A percentile compares a stretch with the other conserved stretches of the same genome.
Evolutionary conservation across 2,113 vertebrate species (phyloP).

Genomic region (Daphoenositta chrysoptera): DNA sequence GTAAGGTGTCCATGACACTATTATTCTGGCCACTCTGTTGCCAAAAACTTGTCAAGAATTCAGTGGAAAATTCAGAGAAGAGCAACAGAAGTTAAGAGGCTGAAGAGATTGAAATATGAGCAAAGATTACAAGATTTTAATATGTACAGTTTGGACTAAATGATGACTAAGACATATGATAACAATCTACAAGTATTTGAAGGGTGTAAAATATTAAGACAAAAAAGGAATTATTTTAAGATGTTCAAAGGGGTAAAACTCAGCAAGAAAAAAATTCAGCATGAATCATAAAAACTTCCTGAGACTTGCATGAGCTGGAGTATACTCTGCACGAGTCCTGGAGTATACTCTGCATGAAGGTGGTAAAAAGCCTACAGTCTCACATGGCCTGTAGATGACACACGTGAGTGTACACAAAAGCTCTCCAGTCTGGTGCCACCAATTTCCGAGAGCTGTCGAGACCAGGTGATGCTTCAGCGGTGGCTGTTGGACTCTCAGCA

Average conservation of each 20-base stretch:
- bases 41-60: constrained; percentile 67
- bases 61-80: constrained; percentile 44
- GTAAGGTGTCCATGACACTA: constrained; percentile 59
- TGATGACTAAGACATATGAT: constrained; percentile 65
- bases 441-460: not conserved
- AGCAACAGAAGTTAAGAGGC: constrained; percentile 66
- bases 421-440: not conserved
- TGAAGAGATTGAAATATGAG: constrained; percentile 65
- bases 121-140: constrained; percentile 66
- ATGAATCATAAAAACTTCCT: constrained; percentile 26
- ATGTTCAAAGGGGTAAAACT: constrained; percentile 45
- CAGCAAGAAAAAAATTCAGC: constrained; percentile 27
- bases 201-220: constrained; percentile 61
- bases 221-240: constrained; percentile 57
- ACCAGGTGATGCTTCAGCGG: not conserved
- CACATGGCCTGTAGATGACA: not conserved
- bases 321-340: not conserved
- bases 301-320: not conserved
- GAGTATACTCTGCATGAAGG: not conserved
- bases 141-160: constrained; percentile 66
- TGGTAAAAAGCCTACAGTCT: not conserved
- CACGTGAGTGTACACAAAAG: rapidly evolving
- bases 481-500: not conserved
- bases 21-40: constrained; percentile 56
- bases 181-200: constrained; percentile 64